Conservation (phyloP, 2,797 vertebrate genomes). For the Cirrhinus molitorella region DNA sequence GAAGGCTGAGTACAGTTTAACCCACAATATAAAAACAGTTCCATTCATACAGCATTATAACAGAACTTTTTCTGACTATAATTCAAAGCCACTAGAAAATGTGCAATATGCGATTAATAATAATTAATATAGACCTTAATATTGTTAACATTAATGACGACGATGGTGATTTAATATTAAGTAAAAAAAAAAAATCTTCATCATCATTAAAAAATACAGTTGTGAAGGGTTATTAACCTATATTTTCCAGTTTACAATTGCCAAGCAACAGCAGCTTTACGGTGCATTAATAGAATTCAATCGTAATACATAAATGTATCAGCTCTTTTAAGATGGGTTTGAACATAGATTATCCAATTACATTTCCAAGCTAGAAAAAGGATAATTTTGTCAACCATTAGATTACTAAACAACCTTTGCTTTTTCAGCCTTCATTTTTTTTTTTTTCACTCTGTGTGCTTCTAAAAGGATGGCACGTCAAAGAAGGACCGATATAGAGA, state of each 20-base stretch:
- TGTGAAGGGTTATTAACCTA: background rate
- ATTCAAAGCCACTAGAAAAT: background rate
- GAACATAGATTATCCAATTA: background rate
- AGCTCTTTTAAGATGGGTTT: background rate
- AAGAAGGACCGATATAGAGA: constrained; percentile 4
- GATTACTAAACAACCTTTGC: background rate
- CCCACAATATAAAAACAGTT: background rate
- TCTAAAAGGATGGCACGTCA: constrained; percentile 34
- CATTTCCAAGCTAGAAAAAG: background rate
- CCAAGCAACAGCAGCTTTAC: constrained; percentile 10
- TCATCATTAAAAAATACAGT: background rate
- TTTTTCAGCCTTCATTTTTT: background rate
- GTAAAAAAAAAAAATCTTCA: too few species aligned
- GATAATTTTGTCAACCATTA: background rate
- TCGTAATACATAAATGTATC: background rate
- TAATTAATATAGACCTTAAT: background rate
- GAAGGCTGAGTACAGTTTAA: background rate
- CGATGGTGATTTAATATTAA: too few species aligned
- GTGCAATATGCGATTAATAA: background rate
- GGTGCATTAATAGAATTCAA: background rate
- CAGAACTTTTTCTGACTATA: background rate
- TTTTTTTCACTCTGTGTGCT: background rate
- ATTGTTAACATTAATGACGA: background rate
- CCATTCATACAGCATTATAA: background rate
- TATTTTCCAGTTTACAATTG: constrained; percentile 10